A percentile compares a stretch with the other conserved stretches of the same genome.
These are phyloP conservation scores for Amazona vittata DNA, from an alignment of 2,113 vertebrate species.

Conservation along the genomic window DNA sequence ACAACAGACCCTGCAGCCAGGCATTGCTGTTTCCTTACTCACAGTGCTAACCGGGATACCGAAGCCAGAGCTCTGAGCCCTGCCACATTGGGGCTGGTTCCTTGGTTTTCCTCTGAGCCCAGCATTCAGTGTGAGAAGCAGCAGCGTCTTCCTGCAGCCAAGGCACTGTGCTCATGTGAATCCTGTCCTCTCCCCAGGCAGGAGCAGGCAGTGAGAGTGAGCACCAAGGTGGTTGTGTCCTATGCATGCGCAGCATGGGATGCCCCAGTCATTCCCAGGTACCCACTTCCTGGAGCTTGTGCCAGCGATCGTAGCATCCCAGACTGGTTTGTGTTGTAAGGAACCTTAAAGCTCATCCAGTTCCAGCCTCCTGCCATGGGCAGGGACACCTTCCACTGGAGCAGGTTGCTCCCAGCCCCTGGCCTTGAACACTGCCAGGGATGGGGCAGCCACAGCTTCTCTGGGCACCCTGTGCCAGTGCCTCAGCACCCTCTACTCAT, in stretches of 20 bases:
- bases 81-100: neutral
- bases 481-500: neutral
- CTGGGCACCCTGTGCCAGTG: neutral
- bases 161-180: neutral
- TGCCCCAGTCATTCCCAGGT: neutral
- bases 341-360: neutral
- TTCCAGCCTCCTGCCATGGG: rapidly evolving
- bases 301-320: rapidly evolving
- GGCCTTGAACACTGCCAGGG: neutral
- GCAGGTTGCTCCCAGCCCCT: neutral
- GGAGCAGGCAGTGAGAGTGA: neutral
- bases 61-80: neutral
- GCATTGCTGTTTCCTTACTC: neutral
- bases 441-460: neutral
- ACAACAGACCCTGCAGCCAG: neutral
- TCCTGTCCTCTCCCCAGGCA: neutral
- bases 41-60: neutral
- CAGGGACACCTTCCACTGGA: neutral
- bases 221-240: neutral
- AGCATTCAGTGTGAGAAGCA: neutral
- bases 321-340: neutral
- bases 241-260: rapidly evolving
- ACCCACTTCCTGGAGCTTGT: neutral
- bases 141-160: rapidly evolving
- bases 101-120: neutral